Evolutionary conservation across 2,113 vertebrate genomes (phyloP).

Genomic region (Gymnogyps californianus): DNA sequence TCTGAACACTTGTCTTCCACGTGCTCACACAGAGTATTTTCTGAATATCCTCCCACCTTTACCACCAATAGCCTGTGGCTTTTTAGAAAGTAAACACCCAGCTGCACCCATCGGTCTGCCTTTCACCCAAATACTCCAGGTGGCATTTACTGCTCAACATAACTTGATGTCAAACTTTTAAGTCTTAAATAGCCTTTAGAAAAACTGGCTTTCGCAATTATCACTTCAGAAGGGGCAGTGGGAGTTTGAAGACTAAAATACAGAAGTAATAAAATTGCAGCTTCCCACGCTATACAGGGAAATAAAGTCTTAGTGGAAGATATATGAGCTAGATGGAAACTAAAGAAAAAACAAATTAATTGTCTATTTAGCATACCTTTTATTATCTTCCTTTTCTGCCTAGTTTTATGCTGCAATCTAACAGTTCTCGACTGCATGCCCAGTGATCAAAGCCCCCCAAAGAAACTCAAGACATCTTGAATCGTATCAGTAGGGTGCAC

Average conservation of each 20-base stretch:
- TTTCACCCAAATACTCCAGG: slow-evolving; percentile 8
- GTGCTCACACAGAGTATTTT: background rate
- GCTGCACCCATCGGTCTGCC: background rate
- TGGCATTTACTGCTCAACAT: slow-evolving; percentile 1
- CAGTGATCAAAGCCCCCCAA: background rate
- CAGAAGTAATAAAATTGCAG: slow-evolving; percentile 57
- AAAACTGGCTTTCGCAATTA: slow-evolving; percentile 58
- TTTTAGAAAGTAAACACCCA: background rate
- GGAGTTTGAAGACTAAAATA: slow-evolving; percentile 65
- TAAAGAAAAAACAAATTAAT: slow-evolving; percentile 24
- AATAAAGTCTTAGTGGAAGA: slow-evolving; percentile 36
- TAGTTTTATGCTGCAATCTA: background rate
- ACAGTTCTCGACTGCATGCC: background rate
- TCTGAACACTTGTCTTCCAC: background rate
- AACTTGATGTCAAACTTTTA: slow-evolving; percentile 5
- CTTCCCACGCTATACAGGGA: slow-evolving; percentile 51
- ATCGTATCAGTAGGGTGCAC: background rate
- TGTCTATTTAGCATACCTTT: slow-evolving; percentile 13
- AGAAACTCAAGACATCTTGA: background rate
- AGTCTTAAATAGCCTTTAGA: slow-evolving; percentile 45
- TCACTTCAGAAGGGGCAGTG: slow-evolving; percentile 54
- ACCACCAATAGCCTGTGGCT: background rate
- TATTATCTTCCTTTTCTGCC: background rate
- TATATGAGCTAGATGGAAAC: background rate
- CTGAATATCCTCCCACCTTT: background rate